phyloP scores from a whole-genome alignment of 2,113 vertebrate genomes.

The Pogonocichla stellata region DNA sequence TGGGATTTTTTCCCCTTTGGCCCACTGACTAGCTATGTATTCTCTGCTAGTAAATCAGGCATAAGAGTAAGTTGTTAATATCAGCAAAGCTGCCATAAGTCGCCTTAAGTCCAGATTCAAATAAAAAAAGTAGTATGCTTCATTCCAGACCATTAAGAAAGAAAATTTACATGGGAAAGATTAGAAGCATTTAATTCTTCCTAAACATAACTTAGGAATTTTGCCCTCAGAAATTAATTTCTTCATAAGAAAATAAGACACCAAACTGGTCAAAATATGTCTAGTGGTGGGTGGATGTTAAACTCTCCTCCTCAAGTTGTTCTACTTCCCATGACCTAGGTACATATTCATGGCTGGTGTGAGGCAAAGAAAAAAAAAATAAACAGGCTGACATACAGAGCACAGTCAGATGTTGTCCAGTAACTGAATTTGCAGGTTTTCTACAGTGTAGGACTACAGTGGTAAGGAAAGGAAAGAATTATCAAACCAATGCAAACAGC shows the following conservation, averaged over 20 bases:
- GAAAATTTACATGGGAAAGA: neutral
- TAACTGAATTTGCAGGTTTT: neutral
- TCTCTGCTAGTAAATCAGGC: neutral
- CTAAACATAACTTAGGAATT: neutral
- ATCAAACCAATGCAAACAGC: neutral
- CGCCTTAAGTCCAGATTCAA: neutral
- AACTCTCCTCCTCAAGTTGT: neutral
- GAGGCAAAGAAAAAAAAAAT: neutral
- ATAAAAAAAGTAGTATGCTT: neutral
- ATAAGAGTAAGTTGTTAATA: neutral
- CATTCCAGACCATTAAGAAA: neutral
- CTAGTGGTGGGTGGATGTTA: neutral
- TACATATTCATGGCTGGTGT: neutral
- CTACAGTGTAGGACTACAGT: neutral
- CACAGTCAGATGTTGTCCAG: neutral
- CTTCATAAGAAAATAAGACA: neutral
- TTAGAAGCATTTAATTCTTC: neutral
- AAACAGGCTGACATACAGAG: neutral
- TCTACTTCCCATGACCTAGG: neutral
- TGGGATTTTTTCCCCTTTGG: rapidly evolving
- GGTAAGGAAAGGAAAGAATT: neutral
- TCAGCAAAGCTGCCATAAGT: neutral
- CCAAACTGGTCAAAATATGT: neutral
- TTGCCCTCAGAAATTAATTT: neutral
- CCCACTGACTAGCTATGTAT: neutral